Conservation (phyloP, 2,888 invertebrate species). For the Pinctada fucata region DNA sequence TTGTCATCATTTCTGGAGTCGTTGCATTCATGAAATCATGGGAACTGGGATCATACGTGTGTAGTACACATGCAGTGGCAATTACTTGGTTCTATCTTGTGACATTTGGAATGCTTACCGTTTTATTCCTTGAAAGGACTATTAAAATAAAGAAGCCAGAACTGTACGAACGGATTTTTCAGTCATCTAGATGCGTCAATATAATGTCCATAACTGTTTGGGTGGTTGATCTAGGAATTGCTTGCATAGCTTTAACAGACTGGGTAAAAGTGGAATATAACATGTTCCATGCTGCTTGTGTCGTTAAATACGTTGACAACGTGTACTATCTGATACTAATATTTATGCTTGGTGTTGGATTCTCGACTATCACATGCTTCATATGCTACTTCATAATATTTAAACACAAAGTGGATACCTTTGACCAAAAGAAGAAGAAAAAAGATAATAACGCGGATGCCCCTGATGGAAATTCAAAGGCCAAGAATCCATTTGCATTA, state of each 20-base stretch:
- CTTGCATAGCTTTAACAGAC: conserved; percentile 33
- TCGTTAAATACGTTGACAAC: conserved; percentile 36
- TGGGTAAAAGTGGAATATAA: conserved; percentile 43
- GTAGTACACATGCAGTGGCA: conserved; percentile 27
- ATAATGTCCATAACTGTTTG: conserved; percentile 34
- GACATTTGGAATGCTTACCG: conserved; percentile 40
- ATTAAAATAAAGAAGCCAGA: conserved; percentile 39
- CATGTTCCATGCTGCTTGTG: conserved; percentile 51
- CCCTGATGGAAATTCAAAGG: conserved; percentile 3
- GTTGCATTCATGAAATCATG: conserved; percentile 35
- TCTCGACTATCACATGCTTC: conserved; percentile 35
- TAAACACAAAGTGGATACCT: conserved; percentile 8
- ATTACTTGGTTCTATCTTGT: conserved; percentile 26
- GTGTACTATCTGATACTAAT: conserved; percentile 41
- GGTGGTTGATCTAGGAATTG: conserved; percentile 25
- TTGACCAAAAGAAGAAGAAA: conserved; percentile 4
- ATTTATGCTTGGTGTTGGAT: conserved; percentile 42
- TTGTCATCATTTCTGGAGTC: conserved; percentile 41
- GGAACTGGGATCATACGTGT: conserved; percentile 27
- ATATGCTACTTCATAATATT: conserved; percentile 44
- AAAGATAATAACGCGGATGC: conserved; percentile 3
- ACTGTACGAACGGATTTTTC: conserved; percentile 43
- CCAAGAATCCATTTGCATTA: conserved; percentile 33
- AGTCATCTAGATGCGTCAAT: conserved; percentile 27
- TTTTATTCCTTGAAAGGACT: conserved; percentile 47